These are phyloP conservation scores for Cheilosia scutellata DNA, from an alignment of 2,888 invertebrate genomes.

Conservation along the genomic window DNA sequence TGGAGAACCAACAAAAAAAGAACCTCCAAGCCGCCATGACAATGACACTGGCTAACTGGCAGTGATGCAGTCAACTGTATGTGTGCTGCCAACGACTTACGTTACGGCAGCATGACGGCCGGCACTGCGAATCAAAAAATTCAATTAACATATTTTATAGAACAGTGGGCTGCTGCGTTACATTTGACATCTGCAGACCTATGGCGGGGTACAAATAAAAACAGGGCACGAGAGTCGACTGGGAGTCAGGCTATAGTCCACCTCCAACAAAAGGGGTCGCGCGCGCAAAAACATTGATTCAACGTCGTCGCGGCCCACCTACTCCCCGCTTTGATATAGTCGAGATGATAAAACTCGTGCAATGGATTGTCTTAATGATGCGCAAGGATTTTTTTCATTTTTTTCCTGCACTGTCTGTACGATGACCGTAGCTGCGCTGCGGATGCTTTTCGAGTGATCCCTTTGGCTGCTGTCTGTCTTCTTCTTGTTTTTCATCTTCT, in stretches of 20 bases:
- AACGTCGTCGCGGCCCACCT: constrained; percentile 60
- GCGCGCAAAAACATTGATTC: constrained; percentile 64
- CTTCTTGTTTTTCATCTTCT: constrained; percentile 13
- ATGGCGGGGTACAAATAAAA: constrained; percentile 45
- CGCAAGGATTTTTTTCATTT: constrained; percentile 19
- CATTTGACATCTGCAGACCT: constrained; percentile 68
- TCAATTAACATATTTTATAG: constrained; percentile 76
- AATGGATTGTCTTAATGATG: constrained; percentile 72
- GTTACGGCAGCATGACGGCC: constrained; percentile 51
- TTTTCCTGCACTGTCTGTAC: constrained; percentile 6
- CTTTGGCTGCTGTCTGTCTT: constrained; percentile 46
- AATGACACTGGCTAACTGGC: constrained; percentile 66
- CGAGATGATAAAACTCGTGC: constrained; percentile 67
- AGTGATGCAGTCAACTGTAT: constrained; percentile 58
- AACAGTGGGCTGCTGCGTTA: constrained; percentile 74
- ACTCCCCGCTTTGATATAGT: constrained; percentile 53
- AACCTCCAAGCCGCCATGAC: constrained; percentile 41
- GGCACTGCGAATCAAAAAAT: constrained; percentile 60
- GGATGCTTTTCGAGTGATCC: constrained; percentile 21
- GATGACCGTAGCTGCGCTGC: constrained; percentile 2
- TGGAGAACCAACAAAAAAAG: constrained; percentile 8
- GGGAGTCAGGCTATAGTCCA: constrained; percentile 36
- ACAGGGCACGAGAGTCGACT: constrained; percentile 29
- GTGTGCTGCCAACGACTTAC: constrained; percentile 31
- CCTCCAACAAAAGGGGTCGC: constrained; percentile 46